Percentiles rank a stretch among this genome's conserved stretches.
Conservation (phyloP, 1,140 invertebrate species). For the Chionoecetes opilio region DNA sequence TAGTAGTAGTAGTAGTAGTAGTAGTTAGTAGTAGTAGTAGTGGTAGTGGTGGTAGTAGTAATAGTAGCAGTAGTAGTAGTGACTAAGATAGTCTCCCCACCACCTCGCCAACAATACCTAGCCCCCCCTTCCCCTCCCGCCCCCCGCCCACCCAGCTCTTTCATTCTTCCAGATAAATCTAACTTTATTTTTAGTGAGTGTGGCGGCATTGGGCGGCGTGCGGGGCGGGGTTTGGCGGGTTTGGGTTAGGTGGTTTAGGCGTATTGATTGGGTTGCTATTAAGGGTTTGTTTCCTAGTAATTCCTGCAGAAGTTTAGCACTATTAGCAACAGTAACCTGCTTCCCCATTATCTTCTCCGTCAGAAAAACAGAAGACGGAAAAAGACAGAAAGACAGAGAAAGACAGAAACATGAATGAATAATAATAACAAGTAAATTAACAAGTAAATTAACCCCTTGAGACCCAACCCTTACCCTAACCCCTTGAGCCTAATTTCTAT, state of each 20-base stretch:
- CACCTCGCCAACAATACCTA: background rate
- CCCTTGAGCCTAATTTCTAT: too few species aligned
- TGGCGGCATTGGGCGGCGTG: background rate
- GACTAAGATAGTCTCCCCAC: background rate
- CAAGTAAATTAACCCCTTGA: too few species aligned
- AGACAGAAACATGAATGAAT: too few species aligned
- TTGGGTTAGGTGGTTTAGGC: background rate
- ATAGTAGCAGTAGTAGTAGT: background rate
- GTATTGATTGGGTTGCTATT: background rate
- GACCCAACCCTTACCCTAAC: too few species aligned
- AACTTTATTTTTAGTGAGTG: background rate
- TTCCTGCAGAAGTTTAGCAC: background rate
- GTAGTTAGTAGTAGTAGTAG: too few species aligned
- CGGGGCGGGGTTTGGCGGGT: background rate
- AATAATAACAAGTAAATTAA: too few species aligned
- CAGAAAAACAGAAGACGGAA: background rate
- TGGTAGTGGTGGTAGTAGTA: too few species aligned
- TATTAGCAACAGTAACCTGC: background rate
- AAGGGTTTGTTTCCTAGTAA: background rate
- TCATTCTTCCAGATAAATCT: constrained; percentile 10
- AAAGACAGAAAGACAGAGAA: too few species aligned
- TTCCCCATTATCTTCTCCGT: background rate
- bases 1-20: too few species aligned
- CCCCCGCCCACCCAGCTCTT: background rate
- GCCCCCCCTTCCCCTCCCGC: background rate